Evolutionary conservation across 2,113 vertebrate genomes (phyloP), one percentile per base, ranked within the genome.

Genomic region (Marmota flaviventris): DNA sequence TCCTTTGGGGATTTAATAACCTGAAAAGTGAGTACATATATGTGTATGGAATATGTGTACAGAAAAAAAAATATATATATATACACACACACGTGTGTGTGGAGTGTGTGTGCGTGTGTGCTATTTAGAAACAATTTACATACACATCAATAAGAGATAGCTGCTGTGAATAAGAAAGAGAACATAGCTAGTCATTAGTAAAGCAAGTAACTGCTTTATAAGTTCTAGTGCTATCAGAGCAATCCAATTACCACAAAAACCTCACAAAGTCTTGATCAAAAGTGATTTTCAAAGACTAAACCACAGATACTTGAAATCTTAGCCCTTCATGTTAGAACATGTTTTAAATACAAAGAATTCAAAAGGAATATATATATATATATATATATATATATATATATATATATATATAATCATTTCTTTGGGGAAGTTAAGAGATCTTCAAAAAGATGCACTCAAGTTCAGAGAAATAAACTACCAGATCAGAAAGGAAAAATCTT

Each of bases 41-140:
- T 79, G 42, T 77, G 7, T 78, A n/a, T 73, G 45, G 32, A 89
- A 79, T 82, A n/a, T 70, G 48, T 58, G 17, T 69, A 63, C 5
- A 25, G 56, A 17, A 45, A 45, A 45, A 1, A 45, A n/a, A n/a
- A n/a, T n/a, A n/a, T 1, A 45, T 45, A 45, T 45, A 45, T 45
- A 83, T 61, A 86, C 4, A 86, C 25, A 84, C 4, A 25, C 14
- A 65, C 61, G 17, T 45, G 63, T 83, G 63, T 42, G 25, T 4
- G 48, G 27, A 34, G 48, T 78, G 39, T 75, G 37, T 25, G 20
- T 37, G 10, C 5, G 2, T 25, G 4, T 39, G 22, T 24, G 56
- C 20, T 91, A 42, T 81, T 95, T 53, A 85, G 25, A 91, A 85
- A 90, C 24, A 39, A 93, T 67, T 56, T 76, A 86, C 58, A 10